A percentile compares a stretch with the other conserved stretches of the same genome.
Conservation (phyloP, 2,888 invertebrate species). For the Elmis aenea region DNA sequence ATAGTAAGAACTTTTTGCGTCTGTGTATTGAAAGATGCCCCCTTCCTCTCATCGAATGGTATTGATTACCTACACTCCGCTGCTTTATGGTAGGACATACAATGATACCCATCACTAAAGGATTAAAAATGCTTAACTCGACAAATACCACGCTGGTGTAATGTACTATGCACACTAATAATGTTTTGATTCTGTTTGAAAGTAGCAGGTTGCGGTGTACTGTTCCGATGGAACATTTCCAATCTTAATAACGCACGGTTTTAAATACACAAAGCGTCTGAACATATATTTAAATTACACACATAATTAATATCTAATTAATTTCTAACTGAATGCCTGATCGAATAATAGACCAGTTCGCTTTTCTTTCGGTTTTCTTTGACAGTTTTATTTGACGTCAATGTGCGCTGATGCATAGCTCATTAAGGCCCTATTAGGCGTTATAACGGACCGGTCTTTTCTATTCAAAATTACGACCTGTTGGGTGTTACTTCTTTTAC, state of each 20-base stretch:
- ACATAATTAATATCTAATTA: slow-evolving; percentile 25
- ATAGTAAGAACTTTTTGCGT: no score
- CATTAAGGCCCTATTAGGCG: slow-evolving; percentile 26
- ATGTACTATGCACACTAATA: no score
- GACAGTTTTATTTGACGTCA: slow-evolving; percentile 10
- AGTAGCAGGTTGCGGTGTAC: slow-evolving; percentile 3
- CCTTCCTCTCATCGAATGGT: no score
- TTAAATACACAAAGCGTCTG: slow-evolving; percentile 2
- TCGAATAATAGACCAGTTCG: slow-evolving; percentile 13
- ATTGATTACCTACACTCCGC: no score
- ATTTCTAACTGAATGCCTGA: slow-evolving; percentile 19
- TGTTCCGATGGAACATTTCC: background rate
- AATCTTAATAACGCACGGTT: background rate
- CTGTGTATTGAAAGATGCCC: no score
- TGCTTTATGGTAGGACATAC: no score
- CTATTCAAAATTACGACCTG: background rate
- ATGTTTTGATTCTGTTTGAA: slow-evolving; percentile 15
- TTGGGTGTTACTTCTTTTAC: no score
- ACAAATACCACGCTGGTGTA: no score
- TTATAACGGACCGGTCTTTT: slow-evolving; percentile 20
- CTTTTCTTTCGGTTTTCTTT: slow-evolving; percentile 10
- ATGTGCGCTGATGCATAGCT: slow-evolving; percentile 24
- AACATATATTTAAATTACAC: slow-evolving; percentile 15
- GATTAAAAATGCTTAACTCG: no score
- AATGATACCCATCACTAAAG: no score